Evolutionary conservation across 2,888 invertebrate species (phyloP), one percentile per base, ranked within the genome.

Genomic region (Magallana nippona): DNA sequence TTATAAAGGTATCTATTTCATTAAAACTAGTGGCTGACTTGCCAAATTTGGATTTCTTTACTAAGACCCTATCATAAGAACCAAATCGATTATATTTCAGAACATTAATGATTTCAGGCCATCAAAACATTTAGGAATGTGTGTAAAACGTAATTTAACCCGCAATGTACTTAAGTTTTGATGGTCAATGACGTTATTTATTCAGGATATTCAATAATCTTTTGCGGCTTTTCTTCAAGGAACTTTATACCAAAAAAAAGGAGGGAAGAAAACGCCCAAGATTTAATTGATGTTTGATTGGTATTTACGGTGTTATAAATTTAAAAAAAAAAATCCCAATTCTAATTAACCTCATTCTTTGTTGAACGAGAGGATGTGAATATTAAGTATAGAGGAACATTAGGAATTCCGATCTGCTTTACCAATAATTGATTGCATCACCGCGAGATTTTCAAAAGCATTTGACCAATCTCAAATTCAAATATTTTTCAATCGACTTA

Each of bases 391-490:
- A 10, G 71, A 71, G 1, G 22, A 32, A 27, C 27, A 71, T 71
- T 63, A 32, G 13, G 32, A 71, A 71, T 19, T 22, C 71, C 22
- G 5, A 15, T 27, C 10, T 22, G 13, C 32, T 71, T 71, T 8
- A 32, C 22, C 63, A 44, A 71, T 15, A 22, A 27, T 27, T 63
- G 63, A 22, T 15, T 15, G 13, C 27, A 22, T 71, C 32, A 27
- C 15, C 2, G 15, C 60, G 44, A 60, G 15, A 60, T n/a, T 60
- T 60, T 60, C 8, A 60, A 60, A 60, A 27, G 22, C 44, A 71
- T 27, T 71, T 71, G 71, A 71, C 11, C 32, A 32, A 71, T 71
- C 71, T 71, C 71, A 27, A 60, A 32, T 71, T 71, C 17, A 71
- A 71, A 60, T n/a, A 60, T 15, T 11, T 60, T 60, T n/a, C 60